These are phyloP conservation scores for Dendrolimus pini DNA, from an alignment of 2,888 invertebrate species.

Conservation along the genomic window DNA sequence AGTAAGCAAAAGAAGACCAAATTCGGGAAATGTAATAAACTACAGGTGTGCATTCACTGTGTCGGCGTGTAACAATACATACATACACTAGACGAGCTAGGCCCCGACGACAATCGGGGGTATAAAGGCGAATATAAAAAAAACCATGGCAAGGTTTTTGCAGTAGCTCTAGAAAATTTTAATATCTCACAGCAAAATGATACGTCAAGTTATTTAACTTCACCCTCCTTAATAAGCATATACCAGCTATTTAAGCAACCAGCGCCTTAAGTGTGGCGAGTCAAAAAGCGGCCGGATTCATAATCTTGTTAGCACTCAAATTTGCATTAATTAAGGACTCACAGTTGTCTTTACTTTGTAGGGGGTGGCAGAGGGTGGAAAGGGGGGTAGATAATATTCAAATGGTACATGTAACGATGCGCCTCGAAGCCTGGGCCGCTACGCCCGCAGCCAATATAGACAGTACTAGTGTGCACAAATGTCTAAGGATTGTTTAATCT, in stretches of 20 bases:
- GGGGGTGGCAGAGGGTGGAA: conserved; percentile 21
- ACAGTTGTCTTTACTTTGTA: conserved; percentile 56
- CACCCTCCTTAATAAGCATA: conserved; percentile 23
- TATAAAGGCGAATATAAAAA: no score
- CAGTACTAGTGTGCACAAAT: conserved; percentile 32
- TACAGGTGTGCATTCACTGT: no score
- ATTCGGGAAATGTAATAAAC: no score
- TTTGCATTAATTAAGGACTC: conserved; percentile 75
- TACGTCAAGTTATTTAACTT: conserved; percentile 5
- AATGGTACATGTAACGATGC: conserved; percentile 76
- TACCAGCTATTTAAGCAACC: conserved; percentile 6
- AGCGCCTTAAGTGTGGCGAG: conserved; percentile 44
- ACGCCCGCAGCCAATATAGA: conserved; percentile 72
- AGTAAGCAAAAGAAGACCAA: no score
- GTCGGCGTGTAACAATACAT: no score
- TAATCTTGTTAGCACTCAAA: conserved; percentile 77
- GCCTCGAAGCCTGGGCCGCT: conserved; percentile 49
- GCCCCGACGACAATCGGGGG: no score
- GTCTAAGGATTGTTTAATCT: conserved; percentile 5
- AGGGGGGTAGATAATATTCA: conserved; percentile 70
- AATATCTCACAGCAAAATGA: no score
- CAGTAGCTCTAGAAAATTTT: no score
- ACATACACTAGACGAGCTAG: no score
- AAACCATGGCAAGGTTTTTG: no score
- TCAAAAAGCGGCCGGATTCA: conserved; percentile 70